phyloP scores from a whole-genome alignment of 2,113 vertebrate species.

The Eolophus roseicapilla region DNA sequence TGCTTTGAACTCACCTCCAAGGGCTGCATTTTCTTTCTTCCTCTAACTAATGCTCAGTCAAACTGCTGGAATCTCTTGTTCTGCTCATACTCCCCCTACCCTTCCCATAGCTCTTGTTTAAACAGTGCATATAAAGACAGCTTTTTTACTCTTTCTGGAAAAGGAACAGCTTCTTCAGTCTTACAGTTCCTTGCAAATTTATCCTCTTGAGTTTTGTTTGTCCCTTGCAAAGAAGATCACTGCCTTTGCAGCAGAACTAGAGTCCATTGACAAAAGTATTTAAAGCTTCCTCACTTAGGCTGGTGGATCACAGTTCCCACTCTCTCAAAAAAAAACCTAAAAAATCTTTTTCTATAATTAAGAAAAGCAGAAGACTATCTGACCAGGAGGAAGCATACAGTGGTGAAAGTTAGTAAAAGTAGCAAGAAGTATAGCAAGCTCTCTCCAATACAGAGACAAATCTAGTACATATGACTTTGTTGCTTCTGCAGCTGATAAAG shows the following conservation, averaged over 20 bases:
- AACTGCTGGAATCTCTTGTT: not conserved
- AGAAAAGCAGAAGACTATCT: not conserved
- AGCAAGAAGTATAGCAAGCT: not conserved
- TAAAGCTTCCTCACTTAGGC: not conserved
- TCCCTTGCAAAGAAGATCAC: not conserved
- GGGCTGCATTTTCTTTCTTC: not conserved
- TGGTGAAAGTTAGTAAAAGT: not conserved
- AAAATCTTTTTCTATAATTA: not conserved
- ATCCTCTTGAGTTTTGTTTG: not conserved
- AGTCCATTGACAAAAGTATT: not conserved
- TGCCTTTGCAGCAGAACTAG: not conserved
- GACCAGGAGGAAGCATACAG: not conserved
- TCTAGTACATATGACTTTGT: fast-evolving
- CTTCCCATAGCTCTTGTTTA: not conserved
- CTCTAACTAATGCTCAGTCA: not conserved
- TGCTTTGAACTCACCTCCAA: not conserved
- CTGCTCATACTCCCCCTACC: not conserved
- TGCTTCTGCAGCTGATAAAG: not conserved
- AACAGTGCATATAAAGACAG: slow-evolving; percentile 8
- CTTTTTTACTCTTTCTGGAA: slow-evolving; percentile 34
- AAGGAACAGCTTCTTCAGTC: not conserved
- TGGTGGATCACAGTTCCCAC: not conserved
- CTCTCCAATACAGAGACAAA: not conserved
- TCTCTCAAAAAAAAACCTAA: not conserved
- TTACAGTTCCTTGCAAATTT: not conserved